These are phyloP conservation scores for Drosophila peninsularis DNA, from an alignment of 2,888 invertebrate genomes.

Conservation along the genomic window DNA sequence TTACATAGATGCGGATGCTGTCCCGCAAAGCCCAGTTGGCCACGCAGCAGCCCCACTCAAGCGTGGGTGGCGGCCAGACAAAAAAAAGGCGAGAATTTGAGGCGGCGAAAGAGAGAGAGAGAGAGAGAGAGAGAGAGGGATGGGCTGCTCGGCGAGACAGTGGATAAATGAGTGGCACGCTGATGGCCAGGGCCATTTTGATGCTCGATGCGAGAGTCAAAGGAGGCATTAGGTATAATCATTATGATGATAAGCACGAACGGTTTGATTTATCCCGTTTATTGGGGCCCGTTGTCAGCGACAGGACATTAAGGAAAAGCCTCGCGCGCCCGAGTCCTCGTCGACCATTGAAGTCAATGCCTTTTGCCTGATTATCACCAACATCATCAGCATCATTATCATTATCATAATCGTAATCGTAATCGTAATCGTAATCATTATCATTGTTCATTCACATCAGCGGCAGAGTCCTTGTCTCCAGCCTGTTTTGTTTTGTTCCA, in stretches of 20 bases:
- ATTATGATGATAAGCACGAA: conserved; percentile 77
- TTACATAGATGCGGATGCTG: conserved; percentile 28
- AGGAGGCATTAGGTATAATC: conserved; percentile 73
- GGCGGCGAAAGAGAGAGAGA: conserved; percentile 10
- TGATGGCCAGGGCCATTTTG: conserved; percentile 48
- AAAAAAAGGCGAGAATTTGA: conserved; percentile 61
- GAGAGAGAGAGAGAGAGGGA: not conserved
- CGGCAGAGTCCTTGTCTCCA: conserved; percentile 31
- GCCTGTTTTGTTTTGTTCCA: conserved; percentile 27
- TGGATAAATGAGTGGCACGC: conserved; percentile 23
- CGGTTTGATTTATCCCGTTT: conserved; percentile 70
- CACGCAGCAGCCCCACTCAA: conserved; percentile 40
- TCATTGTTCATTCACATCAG: conserved; percentile 34
- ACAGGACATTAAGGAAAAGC: conserved; percentile 45
- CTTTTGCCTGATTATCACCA: conserved; percentile 16
- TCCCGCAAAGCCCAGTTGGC: conserved; percentile 9
- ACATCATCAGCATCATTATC: conserved; percentile 9
- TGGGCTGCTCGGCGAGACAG: conserved; percentile 11
- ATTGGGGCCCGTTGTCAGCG: conserved; percentile 64
- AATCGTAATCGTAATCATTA: conserved; percentile 9
- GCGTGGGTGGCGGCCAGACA: conserved; percentile 48
- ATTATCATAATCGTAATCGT: conserved; percentile 6
- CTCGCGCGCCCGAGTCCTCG: not conserved
- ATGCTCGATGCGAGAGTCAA: conserved; percentile 34
- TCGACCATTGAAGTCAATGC: conserved; percentile 24